phyloP scores from a whole-genome alignment of 2,113 vertebrate species.

The Eolophus roseicapilla region DNA sequence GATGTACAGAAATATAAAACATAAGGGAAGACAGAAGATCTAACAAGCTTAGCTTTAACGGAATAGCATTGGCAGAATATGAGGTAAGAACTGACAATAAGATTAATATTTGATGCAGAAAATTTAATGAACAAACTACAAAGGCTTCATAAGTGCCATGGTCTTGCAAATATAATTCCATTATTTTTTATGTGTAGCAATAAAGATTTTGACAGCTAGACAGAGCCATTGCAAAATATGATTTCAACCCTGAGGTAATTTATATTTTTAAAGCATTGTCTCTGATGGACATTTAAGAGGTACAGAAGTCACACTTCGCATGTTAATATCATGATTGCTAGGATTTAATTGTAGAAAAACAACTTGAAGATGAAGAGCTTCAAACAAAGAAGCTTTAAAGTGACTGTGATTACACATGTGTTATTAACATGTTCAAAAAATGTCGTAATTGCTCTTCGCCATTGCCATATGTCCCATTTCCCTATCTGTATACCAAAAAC shows the following conservation, averaged over 20 bases:
- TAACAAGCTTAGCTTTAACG: not conserved
- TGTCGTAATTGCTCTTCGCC: conserved; percentile 16
- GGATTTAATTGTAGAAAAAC: conserved; percentile 22
- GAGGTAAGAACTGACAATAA: conserved; percentile 14
- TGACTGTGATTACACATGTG: conserved; percentile 18
- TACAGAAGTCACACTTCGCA: conserved; percentile 19
- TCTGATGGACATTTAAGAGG: conserved; percentile 42
- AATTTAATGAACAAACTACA: conserved; percentile 27
- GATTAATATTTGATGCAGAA: conserved; percentile 45
- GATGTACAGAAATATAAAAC: not conserved
- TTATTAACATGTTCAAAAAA: conserved; percentile 38
- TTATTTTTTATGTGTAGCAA: conserved; percentile 49
- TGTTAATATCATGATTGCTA: conserved; percentile 19
- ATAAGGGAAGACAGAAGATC: not conserved
- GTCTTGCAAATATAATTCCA: conserved; percentile 26
- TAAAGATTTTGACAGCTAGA: conserved; percentile 60
- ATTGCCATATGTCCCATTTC: conserved; percentile 21
- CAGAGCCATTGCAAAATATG: conserved; percentile 49
- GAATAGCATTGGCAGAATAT: not conserved
- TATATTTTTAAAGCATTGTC: conserved; percentile 52
- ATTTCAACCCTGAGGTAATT: conserved; percentile 43
- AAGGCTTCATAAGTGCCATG: not conserved
- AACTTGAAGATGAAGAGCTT: conserved; percentile 34
- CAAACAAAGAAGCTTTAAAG: conserved; percentile 18
- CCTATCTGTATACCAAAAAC: not conserved